These are phyloP conservation scores for Meandrina meandrites DNA, from an alignment of 92 coral and sea anemone genomes.

Conservation along the genomic window DNA sequence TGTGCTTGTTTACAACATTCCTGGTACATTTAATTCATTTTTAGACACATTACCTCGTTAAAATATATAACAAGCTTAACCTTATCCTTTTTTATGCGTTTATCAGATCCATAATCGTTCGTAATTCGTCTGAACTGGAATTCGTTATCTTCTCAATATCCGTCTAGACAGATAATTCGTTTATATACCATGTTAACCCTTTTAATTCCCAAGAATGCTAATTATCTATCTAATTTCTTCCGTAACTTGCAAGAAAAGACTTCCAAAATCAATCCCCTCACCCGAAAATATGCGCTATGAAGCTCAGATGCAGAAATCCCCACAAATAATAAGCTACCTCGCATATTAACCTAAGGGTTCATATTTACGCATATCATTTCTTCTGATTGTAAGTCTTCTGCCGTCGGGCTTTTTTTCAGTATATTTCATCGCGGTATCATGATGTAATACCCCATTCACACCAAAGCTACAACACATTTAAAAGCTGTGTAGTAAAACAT, in stretches of 20 bases:
- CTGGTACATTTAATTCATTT: not conserved
- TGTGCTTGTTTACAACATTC: not conserved
- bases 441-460: no score
- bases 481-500: no score
- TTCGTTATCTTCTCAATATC: not conserved
- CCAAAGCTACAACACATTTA: no score
- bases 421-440: no score
- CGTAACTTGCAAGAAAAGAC: not conserved
- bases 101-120: not conserved
- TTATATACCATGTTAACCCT: not conserved
- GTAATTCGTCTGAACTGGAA: not conserved
- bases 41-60: not conserved
- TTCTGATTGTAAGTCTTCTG: not conserved
- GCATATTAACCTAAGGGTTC: no score
- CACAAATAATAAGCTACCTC: no score
- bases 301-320: not conserved
- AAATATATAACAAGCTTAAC: slow-evolving; percentile 11
- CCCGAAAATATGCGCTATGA: not conserved
- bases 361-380: no score
- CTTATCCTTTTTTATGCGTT: slow-evolving; percentile 17
- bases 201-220: not conserved
- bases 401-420: no score
- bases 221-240: not conserved
- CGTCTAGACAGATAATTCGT: not conserved
- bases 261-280: not conserved